Evolutionary conservation across 1,140 invertebrate genomes (phyloP), one percentile per base, ranked within the genome.

Genomic region (Pseudomyrmex sp.): DNA sequence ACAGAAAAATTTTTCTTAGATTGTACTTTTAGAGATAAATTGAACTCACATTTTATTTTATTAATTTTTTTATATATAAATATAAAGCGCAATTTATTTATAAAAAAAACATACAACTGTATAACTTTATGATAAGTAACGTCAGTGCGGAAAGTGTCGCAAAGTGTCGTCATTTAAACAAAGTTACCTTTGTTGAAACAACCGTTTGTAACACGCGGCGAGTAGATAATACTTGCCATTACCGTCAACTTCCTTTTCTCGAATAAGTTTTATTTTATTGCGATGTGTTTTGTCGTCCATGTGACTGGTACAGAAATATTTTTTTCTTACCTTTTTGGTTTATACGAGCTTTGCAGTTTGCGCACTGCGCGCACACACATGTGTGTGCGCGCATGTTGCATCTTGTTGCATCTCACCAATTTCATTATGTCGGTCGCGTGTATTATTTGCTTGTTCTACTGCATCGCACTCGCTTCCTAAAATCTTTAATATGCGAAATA

Each of bases 261-360:
- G 20, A 80, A 56, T 46, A 59, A 48, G 35, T 80, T 80, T 50
- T 58, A 80, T 80, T 80, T 80, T 80, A 80, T 80, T 48, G 54
- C 76, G 23, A 70, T 48, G 52, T 52, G 72, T 80, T 59, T 66
- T 15, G 20, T 44, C 54, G 50, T 2, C 20, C 65, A 48, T 46
- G 46, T 65, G 20, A 26, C 23, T 61, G 10, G n/a, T 44, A 20
- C 12, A 58, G 18, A 59, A 59, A 80, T 80, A 80, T 59, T 59
- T 70, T 70, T 20, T 59, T 44, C 54, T 70, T 80, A 70, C 20
- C 56, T 35, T 26, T 26, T 26, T n/a, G 1, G 15, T 35, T 15
- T 72, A 80, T 44, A 18, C 65, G 13, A 56, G 59, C 76, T 59
- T 77, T 72, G 66, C 54, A 18, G 13, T 79, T 79, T 20, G 26